Base-by-base conservation (phyloP, 2,113 vertebrate genomes). In the Mastomys natalensis region DNA sequence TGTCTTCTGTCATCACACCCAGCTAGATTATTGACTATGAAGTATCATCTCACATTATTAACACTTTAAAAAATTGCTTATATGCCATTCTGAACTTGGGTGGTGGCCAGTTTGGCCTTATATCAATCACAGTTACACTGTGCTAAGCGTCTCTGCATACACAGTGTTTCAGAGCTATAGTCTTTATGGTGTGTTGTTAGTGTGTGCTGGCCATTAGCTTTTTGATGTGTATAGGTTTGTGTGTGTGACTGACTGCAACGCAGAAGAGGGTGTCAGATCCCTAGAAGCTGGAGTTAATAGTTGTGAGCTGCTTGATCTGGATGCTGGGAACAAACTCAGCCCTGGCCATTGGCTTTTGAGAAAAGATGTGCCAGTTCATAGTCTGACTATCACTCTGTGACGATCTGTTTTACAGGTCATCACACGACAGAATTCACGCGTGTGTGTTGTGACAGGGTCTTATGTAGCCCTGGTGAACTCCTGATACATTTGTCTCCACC, bases 261-360 rank as follows among this genome's bases (percentile, higher is more conserved):
- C 78, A 81, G 48, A 81, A 37, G 78, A 37, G 17, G 34, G 15
- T 2, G 4, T 80, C 77, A 80, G 16, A 80, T 55, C 31, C 34
- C 34, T 34, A n/a, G 51, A 81, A n/a, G 31, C 51, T 55, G 78
- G 51, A 55, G 78, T 55, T 37, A 37, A 11, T 8, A 22, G 48
- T 81, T 81, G 48, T 55, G 78, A 55, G 2, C 51, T 81, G 19
- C 34, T 55, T 55, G 51, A 55, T 22, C 7, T 55, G 10, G 34
- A 1, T 81, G 51, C 34, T 81, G 53, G 51, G 34, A 81, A 53
- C 31, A 37, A 21, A 37, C 15, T 48, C 29, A 53, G 29, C 77
- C 48, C 31, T 80, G 77, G 15, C 48, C 77, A 37, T 45, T 85
- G 51, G 60, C 51, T 64, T 90, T 94, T 92, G 76, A 92, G 80